A percentile compares a stretch with the other conserved stretches of the same genome.
phyloP scores from a whole-genome alignment of 2,113 vertebrate genomes.

The Dromaius novaehollandiae region DNA sequence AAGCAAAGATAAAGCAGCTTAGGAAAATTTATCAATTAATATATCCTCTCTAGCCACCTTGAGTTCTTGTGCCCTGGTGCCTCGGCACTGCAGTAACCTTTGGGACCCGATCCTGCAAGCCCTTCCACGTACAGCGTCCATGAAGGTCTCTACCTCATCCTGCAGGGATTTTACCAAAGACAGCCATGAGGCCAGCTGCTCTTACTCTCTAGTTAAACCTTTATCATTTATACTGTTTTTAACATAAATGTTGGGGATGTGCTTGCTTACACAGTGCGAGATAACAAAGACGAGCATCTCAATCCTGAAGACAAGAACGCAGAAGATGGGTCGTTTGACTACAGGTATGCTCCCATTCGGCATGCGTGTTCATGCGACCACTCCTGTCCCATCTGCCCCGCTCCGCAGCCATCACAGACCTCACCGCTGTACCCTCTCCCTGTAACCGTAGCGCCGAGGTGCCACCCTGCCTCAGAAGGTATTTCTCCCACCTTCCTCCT shows the following conservation, averaged over 20 bases:
- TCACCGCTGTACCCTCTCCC: background rate
- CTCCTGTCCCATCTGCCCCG: background rate
- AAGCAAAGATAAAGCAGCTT: background rate
- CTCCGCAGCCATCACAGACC: background rate
- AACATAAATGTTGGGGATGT: background rate
- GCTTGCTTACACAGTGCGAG: slow-evolving; percentile 80
- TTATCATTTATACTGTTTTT: background rate
- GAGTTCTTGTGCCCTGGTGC: background rate
- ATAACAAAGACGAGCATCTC: slow-evolving; percentile 93
- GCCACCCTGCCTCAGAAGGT: background rate
- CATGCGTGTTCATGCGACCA: background rate
- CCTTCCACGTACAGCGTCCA: rapidly evolving
- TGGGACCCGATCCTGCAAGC: background rate
- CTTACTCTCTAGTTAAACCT: background rate
- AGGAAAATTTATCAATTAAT: background rate
- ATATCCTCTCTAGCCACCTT: background rate
- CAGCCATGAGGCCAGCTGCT: background rate
- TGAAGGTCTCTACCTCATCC: background rate
- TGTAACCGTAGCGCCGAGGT: background rate
- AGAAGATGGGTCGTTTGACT: slow-evolving; percentile 95
- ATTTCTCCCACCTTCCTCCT: background rate
- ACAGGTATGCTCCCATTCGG: slow-evolving; percentile 82
- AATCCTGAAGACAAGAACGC: slow-evolving; percentile 93
- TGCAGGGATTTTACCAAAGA: background rate
- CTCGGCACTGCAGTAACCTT: background rate